Percentiles rank a stretch among this genome's conserved stretches.
These are phyloP conservation scores for Microdon myrmicae DNA, from an alignment of 2,888 invertebrate genomes.

Conservation along the genomic window DNA sequence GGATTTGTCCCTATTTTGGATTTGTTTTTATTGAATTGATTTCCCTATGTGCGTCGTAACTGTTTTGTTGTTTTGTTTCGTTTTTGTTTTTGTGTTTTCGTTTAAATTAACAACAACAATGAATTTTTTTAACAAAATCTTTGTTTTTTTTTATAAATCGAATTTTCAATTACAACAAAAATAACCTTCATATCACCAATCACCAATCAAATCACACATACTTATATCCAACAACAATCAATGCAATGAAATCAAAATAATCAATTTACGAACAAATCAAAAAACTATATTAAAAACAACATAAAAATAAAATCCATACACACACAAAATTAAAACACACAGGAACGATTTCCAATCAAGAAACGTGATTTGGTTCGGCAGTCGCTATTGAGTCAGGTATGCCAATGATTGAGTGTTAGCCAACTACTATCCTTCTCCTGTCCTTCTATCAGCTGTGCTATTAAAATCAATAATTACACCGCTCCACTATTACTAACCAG, in stretches of 20 bases:
- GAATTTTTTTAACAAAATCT: slow-evolving; percentile 28
- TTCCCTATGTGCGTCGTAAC: neutral
- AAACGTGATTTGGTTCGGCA: slow-evolving; percentile 82
- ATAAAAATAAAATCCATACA: slow-evolving; percentile 22
- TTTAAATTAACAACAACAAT: slow-evolving; percentile 3
- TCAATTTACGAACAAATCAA: neutral
- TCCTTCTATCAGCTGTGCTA: slow-evolving; percentile 11
- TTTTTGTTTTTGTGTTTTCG: too few relatives aligned
- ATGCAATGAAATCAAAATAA: too few relatives aligned
- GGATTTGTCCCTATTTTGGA: too few relatives aligned
- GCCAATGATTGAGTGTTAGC: slow-evolving; percentile 48
- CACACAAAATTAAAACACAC: slow-evolving; percentile 59
- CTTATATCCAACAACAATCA: too few relatives aligned
- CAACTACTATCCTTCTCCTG: slow-evolving; percentile 10
- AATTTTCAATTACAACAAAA: slow-evolving; percentile 14
- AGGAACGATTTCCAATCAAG: slow-evolving; percentile 84
- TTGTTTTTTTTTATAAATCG: slow-evolving; percentile 17
- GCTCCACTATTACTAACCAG: slow-evolving; percentile 1
- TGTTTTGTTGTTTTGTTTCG: neutral
- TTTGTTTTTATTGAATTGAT: too few relatives aligned
- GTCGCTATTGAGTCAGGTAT: slow-evolving; percentile 64
- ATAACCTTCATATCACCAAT: slow-evolving; percentile 34
- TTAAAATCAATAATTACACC: neutral
- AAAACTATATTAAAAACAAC: slow-evolving; percentile 30
- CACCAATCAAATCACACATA: slow-evolving; percentile 38